phyloP scores from a whole-genome alignment of 2,888 invertebrate species.

The Calameuta idolon region DNA sequence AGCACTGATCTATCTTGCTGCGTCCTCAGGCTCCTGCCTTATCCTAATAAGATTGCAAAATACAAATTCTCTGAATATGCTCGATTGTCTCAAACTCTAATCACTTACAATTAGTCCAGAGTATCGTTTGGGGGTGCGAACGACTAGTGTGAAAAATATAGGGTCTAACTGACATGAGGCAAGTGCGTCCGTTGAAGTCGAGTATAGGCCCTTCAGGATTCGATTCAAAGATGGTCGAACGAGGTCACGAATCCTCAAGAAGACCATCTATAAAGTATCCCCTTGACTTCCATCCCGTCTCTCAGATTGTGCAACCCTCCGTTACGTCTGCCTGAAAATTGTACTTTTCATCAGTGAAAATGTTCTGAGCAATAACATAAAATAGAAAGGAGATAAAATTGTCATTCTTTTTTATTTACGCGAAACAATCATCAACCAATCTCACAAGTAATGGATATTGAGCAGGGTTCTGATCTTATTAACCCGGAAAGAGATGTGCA shows the following conservation, averaged over 20 bases:
- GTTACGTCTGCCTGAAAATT: background rate
- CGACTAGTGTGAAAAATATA: background rate
- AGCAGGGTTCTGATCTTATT: background rate
- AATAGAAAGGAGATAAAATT: background rate
- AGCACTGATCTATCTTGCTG: background rate
- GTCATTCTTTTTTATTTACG: background rate
- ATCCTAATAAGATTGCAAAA: background rate
- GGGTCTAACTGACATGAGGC: background rate
- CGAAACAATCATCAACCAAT: background rate
- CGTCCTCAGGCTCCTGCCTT: background rate
- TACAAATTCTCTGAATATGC: no score
- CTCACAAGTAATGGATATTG: background rate
- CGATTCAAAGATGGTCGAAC: slow-evolving; percentile 40
- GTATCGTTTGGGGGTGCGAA: background rate
- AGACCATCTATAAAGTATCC: slow-evolving; percentile 8
- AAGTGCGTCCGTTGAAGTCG: slow-evolving; percentile 23
- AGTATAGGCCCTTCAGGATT: slow-evolving; percentile 15
- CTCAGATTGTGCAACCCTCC: background rate
- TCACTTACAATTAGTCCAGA: background rate
- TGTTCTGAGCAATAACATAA: background rate
- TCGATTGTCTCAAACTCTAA: background rate
- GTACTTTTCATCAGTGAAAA: background rate
- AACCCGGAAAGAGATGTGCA: background rate
- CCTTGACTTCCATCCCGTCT: background rate
- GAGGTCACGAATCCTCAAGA: slow-evolving; percentile 43